Percentiles rank a stretch among this genome's conserved stretches.
Evolutionary conservation across 2,888 invertebrate species (phyloP).

Genomic region (Escarpia spicata): DNA sequence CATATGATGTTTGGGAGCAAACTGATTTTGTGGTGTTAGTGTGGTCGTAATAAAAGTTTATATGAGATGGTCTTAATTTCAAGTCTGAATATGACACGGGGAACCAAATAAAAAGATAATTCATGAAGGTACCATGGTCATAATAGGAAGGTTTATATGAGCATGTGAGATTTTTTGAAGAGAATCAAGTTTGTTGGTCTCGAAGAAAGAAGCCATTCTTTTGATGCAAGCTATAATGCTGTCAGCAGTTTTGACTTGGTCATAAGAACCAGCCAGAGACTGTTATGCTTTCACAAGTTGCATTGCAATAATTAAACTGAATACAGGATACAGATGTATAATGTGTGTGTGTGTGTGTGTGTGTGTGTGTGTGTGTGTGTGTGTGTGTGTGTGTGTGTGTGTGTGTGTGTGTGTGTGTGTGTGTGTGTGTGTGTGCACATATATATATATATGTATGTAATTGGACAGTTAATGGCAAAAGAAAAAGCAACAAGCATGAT

Average conservation of each 20-base stretch:
- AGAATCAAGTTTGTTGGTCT: background rate
- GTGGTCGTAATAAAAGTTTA: background rate
- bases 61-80: background rate
- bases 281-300: background rate
- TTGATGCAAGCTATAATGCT: background rate
- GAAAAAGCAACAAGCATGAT: background rate
- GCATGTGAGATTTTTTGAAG: background rate
- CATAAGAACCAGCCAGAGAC: background rate
- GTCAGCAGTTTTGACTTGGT: background rate
- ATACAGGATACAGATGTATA: background rate
- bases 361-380: background rate
- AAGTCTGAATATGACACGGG: no score
- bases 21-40: background rate
- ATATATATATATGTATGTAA: background rate
- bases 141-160: background rate
- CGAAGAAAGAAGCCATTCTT: background rate
- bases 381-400: background rate
- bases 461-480: background rate
- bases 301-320: background rate
- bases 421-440: background rate
- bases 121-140: background rate
- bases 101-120: background rate
- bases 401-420: background rate
- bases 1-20: no score
- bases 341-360: background rate